These are phyloP conservation scores for Ormyrus labotus DNA, from an alignment of 2,888 invertebrate genomes.

Conservation along the genomic window DNA sequence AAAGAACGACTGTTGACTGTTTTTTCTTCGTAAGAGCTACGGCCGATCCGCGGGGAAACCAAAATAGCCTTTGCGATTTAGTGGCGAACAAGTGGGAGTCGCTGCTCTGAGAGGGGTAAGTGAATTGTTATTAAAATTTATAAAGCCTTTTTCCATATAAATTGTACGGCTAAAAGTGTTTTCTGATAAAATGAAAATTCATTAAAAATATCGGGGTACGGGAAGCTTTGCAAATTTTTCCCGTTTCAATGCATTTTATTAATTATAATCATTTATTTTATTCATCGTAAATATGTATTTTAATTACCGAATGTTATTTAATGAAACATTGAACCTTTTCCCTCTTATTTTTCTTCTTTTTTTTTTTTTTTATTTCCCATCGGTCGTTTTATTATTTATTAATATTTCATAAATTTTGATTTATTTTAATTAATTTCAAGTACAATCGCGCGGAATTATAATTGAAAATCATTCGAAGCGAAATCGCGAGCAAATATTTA, in stretches of 20 bases:
- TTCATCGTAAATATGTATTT: slow-evolving; percentile 41
- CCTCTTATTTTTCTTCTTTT: neutral
- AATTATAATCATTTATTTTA: slow-evolving; percentile 47
- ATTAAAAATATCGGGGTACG: neutral
- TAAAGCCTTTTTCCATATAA: neutral
- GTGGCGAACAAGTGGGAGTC: slow-evolving; percentile 1
- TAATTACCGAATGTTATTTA: slow-evolving; percentile 47
- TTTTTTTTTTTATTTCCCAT: neutral
- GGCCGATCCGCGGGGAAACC: neutral
- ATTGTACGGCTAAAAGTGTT: neutral
- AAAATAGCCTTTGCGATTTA: slow-evolving; percentile 29
- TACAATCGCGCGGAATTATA: slow-evolving; percentile 55
- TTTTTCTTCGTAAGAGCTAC: slow-evolving; percentile 22
- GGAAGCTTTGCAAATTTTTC: neutral
- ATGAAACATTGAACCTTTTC: slow-evolving; percentile 33
- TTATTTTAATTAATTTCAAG: slow-evolving; percentile 57
- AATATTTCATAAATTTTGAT: slow-evolving; percentile 55
- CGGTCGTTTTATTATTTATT: slow-evolving; percentile 44
- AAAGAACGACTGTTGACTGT: slow-evolving; percentile 17
- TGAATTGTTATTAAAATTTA: slow-evolving; percentile 22
- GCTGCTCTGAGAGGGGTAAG: slow-evolving; percentile 15
- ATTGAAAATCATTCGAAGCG: slow-evolving; percentile 56
- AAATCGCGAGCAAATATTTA: slow-evolving; percentile 54
- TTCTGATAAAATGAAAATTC: neutral
- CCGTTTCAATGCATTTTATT: slow-evolving; percentile 12